Base-by-base conservation (phyloP, 2,113 vertebrate genomes). In the Thamnophis sirtalis region DNA sequence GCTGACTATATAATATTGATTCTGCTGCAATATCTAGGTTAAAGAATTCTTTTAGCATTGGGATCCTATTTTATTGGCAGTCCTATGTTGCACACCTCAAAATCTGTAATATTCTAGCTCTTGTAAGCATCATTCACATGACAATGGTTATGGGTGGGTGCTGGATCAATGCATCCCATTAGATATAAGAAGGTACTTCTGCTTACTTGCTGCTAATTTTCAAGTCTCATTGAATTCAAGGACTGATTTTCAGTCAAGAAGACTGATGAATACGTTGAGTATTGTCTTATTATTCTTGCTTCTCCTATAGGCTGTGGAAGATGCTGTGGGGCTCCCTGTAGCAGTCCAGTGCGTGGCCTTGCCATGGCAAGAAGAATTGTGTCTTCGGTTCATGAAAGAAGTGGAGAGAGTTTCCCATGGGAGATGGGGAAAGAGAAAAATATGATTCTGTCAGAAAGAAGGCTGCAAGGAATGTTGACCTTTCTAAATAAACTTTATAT, bases 281-380 rank as follows among this genome's bases (percentile, higher is more conserved):
- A 28, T 19, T 9, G 11, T 26, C 85, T 86, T 86, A 51, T 6
- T 50, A 22, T 86, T 48, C 21, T 19, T 53, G 7, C 48, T 7
- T 38, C 3, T 4, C 2, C 43, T 94, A 73, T 93, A 98, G 98
- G 98, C 96, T 11, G 51, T 97, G 93, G 89, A 56, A 3, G 98
- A 96, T 17, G 96, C 95, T 0, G 22, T 96, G 85, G 98, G 98
- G 60, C 97, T 99, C 49, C 98, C 98, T 0, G n/a, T 98, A 91
- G 96, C 97, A 0, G 96, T 98, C 86, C 98, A 97, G 95, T 98
- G 98, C 4, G 94, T 98, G 55, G 97, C 98, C 51, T 94, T 98
- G 60, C 97, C 96, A 0, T 98, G 98, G 98, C 98, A 98, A 91
- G 98, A 98, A 49, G 98, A 98, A 95, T 91, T 97, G 28, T 97